These are phyloP conservation scores for Pedionomus torquatus DNA, from an alignment of 2,113 vertebrate genomes.

Conservation along the genomic window DNA sequence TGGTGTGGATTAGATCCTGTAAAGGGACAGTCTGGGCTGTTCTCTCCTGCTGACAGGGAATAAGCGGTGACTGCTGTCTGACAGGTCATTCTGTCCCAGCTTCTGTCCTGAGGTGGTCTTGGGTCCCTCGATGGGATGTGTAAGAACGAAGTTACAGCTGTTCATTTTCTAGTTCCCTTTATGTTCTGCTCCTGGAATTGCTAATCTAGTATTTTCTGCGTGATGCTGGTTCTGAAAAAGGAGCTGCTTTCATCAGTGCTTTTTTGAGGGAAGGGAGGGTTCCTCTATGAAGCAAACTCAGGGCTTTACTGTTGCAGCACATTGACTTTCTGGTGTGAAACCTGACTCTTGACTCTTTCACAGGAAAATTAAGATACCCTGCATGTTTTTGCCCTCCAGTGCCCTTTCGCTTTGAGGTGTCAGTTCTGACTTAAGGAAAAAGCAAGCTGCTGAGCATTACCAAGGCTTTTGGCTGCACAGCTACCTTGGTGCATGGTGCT, in stretches of 20 bases:
- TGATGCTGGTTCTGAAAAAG: neutral
- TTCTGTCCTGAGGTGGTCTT: neutral
- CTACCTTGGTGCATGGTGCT: accelerated
- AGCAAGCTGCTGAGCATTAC: neutral
- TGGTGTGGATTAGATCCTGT: neutral
- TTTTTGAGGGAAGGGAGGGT: neutral
- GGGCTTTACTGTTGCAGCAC: neutral
- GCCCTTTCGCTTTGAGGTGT: neutral
- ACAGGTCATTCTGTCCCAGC: neutral
- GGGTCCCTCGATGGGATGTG: neutral
- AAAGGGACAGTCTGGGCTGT: neutral
- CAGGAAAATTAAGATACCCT: neutral
- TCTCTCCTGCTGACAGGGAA: neutral
- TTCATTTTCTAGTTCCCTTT: neutral
- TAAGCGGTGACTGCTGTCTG: neutral
- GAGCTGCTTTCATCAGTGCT: neutral
- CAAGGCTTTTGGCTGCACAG: neutral
- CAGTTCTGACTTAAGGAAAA: neutral
- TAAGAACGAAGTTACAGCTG: neutral
- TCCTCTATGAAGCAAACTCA: neutral
- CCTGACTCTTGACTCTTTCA: neutral
- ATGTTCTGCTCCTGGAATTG: neutral
- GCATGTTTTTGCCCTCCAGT: neutral
- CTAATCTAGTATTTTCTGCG: neutral
- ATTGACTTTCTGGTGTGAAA: neutral